A percentile compares a stretch with the other conserved stretches of the same genome.
Conservation (phyloP, 2,113 vertebrate genomes). For the Cyprinodon variegatus region DNA sequence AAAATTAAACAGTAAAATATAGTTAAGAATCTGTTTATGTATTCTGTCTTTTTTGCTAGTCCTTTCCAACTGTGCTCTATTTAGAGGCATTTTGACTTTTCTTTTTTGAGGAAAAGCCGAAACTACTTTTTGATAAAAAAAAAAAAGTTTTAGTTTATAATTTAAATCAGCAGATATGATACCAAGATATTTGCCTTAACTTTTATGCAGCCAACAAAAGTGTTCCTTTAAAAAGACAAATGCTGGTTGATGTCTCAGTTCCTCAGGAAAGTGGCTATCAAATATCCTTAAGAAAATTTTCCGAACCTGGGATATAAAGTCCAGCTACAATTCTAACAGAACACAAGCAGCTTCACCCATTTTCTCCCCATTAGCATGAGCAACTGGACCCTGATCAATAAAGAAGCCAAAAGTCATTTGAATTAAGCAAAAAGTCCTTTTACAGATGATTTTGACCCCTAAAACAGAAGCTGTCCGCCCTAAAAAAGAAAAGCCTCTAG, state of each 20-base stretch:
- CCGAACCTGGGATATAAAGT: background rate
- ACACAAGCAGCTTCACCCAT: background rate
- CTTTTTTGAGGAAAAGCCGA: too few relatives aligned
- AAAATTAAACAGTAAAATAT: too few relatives aligned
- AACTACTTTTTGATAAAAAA: too few relatives aligned
- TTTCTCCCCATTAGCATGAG: background rate
- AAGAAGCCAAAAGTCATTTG: background rate
- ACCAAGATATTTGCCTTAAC: too few relatives aligned
- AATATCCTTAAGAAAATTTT: background rate
- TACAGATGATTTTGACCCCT: background rate
- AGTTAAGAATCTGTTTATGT: too few relatives aligned
- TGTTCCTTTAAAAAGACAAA: too few relatives aligned
- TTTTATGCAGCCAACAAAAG: too few relatives aligned
- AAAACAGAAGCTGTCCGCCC: background rate
- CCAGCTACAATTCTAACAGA: background rate
- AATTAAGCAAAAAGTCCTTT: background rate
- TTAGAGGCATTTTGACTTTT: too few relatives aligned
- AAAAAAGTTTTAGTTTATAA: too few relatives aligned
- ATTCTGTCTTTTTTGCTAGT: too few relatives aligned
- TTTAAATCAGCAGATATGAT: too few relatives aligned
- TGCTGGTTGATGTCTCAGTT: background rate
- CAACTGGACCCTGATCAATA: background rate
- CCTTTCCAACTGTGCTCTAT: too few relatives aligned
- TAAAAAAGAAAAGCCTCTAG: constrained; percentile 5
- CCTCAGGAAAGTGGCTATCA: background rate